Evolutionary conservation across 2,113 vertebrate species (phyloP).

Genomic region (Noturus placidus): DNA sequence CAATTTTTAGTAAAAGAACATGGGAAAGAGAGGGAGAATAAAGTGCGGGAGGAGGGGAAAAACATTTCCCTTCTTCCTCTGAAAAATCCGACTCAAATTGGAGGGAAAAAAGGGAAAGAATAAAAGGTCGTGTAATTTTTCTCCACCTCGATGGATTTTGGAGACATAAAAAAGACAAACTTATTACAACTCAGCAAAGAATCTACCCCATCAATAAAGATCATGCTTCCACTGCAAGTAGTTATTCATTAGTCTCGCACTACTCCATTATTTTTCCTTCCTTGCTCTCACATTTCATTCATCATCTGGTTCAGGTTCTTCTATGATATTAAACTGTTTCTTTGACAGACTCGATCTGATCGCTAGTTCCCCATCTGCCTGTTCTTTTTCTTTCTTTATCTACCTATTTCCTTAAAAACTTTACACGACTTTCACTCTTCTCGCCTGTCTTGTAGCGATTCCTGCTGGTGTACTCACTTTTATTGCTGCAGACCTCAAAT

Average conservation of each 20-base stretch:
- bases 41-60: constrained; percentile 60
- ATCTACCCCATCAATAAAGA: constrained; percentile 58
- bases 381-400: background rate
- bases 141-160: constrained; percentile 51
- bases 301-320: constrained; percentile 7
- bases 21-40: constrained; percentile 51
- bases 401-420: background rate
- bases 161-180: constrained; percentile 59
- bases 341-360: background rate
- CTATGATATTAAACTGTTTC: constrained; percentile 14
- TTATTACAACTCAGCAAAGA: constrained; percentile 57
- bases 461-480: constrained; percentile 6
- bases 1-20: constrained; percentile 75
- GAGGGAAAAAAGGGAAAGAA: constrained; percentile 59
- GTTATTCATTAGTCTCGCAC: constrained; percentile 51
- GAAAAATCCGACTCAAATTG: constrained; percentile 54
- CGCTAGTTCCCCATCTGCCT: background rate
- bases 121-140: constrained; percentile 73
- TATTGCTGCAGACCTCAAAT: constrained; percentile 36
- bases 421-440: background rate
- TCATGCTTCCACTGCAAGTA: constrained; percentile 48
- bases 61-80: constrained; percentile 58
- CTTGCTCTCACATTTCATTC: constrained; percentile 2
- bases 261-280: constrained; percentile 4
- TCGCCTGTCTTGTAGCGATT: background rate